These are phyloP conservation scores for Drosophila nasuta DNA, from an alignment of 1,140 invertebrate species.

Conservation along the genomic window DNA sequence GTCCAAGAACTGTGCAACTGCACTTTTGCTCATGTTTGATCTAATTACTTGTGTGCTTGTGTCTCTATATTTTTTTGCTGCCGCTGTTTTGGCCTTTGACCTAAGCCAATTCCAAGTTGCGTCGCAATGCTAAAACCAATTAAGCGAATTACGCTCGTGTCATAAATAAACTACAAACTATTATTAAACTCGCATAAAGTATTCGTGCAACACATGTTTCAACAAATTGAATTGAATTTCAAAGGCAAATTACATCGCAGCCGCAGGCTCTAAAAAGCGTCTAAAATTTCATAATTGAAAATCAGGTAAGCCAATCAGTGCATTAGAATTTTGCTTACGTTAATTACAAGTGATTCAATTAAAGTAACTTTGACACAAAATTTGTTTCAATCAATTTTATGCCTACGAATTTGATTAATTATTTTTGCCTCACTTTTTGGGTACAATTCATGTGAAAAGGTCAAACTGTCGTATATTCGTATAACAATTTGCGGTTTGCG, in stretches of 20 bases:
- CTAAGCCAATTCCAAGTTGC: slow-evolving; percentile 1
- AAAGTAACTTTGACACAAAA: neutral
- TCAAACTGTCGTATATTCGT: neutral
- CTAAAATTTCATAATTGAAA: slow-evolving; percentile 30
- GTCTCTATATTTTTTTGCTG: too few species aligned
- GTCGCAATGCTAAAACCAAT: slow-evolving; percentile 45
- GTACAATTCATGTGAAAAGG: neutral
- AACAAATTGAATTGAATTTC: slow-evolving; percentile 39
- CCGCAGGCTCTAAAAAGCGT: slow-evolving; percentile 2
- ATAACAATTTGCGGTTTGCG: neutral
- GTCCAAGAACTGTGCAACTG: slow-evolving; percentile 1
- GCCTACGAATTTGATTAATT: neutral
- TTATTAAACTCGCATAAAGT: slow-evolving; percentile 35
- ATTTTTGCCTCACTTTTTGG: neutral
- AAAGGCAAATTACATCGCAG: slow-evolving; percentile 33
- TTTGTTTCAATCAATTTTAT: neutral
- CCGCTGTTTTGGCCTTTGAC: slow-evolving; percentile 3
- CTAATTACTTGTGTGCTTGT: slow-evolving; percentile 14
- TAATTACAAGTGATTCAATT: slow-evolving; percentile 11
- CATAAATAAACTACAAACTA: slow-evolving; percentile 64
- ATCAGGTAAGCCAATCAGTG: slow-evolving; percentile 27
- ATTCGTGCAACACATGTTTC: slow-evolving; percentile 50
- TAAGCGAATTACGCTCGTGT: slow-evolving; percentile 53
- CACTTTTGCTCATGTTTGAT: slow-evolving; percentile 18
- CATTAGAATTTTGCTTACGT: neutral